Evolutionary conservation across 1,140 invertebrate genomes (phyloP), one percentile per base, ranked within the genome.

Genomic region (Tetragonula clypearis): DNA sequence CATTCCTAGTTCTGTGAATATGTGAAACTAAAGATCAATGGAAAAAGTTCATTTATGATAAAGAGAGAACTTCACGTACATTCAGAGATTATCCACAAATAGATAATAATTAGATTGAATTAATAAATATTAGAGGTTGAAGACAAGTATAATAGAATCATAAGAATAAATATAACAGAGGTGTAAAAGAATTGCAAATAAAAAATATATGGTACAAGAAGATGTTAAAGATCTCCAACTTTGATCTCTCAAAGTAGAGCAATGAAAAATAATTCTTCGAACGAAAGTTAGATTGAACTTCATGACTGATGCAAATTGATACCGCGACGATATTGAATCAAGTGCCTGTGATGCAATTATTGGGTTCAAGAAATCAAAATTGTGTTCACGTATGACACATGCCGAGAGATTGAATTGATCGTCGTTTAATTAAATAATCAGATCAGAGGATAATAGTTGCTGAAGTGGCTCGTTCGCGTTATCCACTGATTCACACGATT

Each of bases 381-480:
- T 9, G 41, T 35, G 26, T 79, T 86, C 86, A 87, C 41, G 76
- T 76, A 53, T 30, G 23, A 56, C 4, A 72, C 65, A 58, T 86
- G 84, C 8, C 68, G 49, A 68, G n/a, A 55, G 30, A 71, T 0
- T 41, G 21, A 21, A 26, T 75, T 17, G 62, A 79, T 87, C 76
- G 53, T 30, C 41, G 74, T 88, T 66, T 77, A 80, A 88, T 87
- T 81, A 2, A 66, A n/a, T 65, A 17, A 66, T 87, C 66, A 30
- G 49, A 62, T 82, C 21, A 79, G 8, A 4, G 55, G 62, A 84
- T 68, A 26, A 74, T 79, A 19, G 77, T 62, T 73, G 60, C 66
- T 66, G 14, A 30, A 30, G 56, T 72, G 73, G 30, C 86, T 87
- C 76, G 75, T 17, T 11, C 3, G 4, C 41, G 41, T 23, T 62